phyloP scores from a whole-genome alignment of 2,113 vertebrate genomes.

The Tychaedon coryphoeus region DNA sequence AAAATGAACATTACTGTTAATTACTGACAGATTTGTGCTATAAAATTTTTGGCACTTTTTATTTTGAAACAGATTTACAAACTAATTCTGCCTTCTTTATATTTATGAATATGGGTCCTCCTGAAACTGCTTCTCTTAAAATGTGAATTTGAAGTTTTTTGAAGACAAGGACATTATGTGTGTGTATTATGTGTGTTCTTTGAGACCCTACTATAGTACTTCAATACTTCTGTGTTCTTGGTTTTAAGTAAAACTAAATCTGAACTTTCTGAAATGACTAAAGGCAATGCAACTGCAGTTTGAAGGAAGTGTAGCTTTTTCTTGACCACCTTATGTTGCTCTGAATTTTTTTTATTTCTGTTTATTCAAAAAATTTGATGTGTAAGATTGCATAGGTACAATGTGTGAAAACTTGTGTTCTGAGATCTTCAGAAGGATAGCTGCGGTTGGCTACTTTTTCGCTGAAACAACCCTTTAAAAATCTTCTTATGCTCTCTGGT shows the following conservation, averaged over 20 bases:
- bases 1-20: not conserved
- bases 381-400: not conserved
- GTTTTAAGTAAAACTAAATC: not conserved
- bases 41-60: not conserved
- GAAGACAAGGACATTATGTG: not conserved
- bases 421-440: not conserved
- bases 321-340: not conserved
- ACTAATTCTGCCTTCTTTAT: not conserved
- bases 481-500: not conserved
- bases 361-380: not conserved
- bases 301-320: not conserved
- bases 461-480: not conserved
- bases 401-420: not conserved
- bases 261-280: not conserved
- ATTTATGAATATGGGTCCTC: not conserved
- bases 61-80: not conserved
- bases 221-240: not conserved
- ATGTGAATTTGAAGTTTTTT: not conserved
- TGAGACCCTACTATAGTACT: not conserved
- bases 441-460: not conserved
- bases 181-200: not conserved
- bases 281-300: not conserved
- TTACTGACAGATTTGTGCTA: not conserved
- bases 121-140: not conserved
- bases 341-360: not conserved